These are phyloP conservation scores for Lophura nycthemera DNA, from an alignment of 2,113 vertebrate genomes.

Conservation along the genomic window DNA sequence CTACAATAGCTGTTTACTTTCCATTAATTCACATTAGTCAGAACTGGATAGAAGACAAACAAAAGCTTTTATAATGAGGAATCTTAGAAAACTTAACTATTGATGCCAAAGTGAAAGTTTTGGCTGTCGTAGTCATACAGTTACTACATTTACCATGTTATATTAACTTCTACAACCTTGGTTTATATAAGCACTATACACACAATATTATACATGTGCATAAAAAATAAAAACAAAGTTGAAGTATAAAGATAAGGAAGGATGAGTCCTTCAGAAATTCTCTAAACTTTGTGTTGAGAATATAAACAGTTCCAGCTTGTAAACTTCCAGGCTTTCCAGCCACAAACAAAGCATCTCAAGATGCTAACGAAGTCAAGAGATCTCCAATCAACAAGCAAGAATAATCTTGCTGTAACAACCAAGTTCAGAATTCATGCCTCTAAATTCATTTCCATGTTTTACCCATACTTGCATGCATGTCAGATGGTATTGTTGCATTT, in stretches of 20 bases:
- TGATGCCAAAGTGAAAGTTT: neutral
- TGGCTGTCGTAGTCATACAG: neutral
- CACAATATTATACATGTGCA: neutral
- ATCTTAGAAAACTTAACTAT: neutral
- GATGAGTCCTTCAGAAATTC: neutral
- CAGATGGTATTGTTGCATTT: neutral
- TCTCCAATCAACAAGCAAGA: neutral
- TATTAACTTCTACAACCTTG: neutral
- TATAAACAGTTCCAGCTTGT: neutral
- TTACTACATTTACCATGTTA: neutral
- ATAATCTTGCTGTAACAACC: neutral
- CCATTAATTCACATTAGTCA: neutral
- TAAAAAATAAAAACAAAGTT: neutral
- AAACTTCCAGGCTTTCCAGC: neutral
- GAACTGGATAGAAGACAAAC: neutral
- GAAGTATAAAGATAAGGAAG: constrained; percentile 7
- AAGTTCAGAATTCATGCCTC: neutral
- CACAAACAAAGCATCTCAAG: neutral
- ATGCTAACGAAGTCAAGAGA: neutral
- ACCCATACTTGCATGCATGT: neutral
- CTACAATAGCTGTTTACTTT: neutral
- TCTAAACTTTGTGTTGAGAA: neutral
- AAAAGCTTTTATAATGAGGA: neutral
- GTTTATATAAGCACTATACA: neutral
- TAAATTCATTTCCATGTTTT: neutral